Percentiles rank a stretch among this genome's conserved stretches.
Evolutionary conservation across 2,888 invertebrate genomes (phyloP).

Genomic region (Brachypalpus laphriformis): DNA sequence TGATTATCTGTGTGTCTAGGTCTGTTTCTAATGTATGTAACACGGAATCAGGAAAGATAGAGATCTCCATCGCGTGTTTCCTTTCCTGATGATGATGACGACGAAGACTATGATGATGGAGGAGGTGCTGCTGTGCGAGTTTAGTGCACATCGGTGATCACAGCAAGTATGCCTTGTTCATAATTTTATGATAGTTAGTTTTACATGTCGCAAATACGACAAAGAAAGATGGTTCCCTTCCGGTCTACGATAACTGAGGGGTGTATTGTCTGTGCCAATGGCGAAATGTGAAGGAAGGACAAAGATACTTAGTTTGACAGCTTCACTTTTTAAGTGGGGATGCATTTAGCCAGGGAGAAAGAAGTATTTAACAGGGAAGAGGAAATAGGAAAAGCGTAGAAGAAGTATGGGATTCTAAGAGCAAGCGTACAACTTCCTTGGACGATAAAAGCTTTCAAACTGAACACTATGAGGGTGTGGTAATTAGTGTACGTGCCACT

Average conservation of each 20-base stretch:
- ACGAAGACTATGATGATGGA: slow-evolving; percentile 56
- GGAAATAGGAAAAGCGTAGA: background rate
- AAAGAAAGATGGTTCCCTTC: slow-evolving; percentile 56
- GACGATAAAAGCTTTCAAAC: background rate
- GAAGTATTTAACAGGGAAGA: slow-evolving; percentile 13
- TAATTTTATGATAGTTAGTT: slow-evolving; percentile 70
- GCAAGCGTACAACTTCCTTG: background rate
- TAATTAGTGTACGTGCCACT: background rate
- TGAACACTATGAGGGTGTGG: background rate
- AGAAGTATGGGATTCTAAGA: background rate
- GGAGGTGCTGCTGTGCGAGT: slow-evolving; percentile 56
- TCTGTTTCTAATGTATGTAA: slow-evolving; percentile 37
- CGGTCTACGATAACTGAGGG: slow-evolving; percentile 42
- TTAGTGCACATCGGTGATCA: slow-evolving; percentile 63
- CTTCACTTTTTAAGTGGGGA: slow-evolving; percentile 14
- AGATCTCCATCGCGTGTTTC: slow-evolving; percentile 62
- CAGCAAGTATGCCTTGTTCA: slow-evolving; percentile 65
- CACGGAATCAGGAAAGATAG: slow-evolving; percentile 47
- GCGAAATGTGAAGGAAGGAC: slow-evolving; percentile 25
- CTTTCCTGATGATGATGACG: background rate
- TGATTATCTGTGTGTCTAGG: slow-evolving; percentile 46
- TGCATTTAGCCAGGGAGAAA: background rate
- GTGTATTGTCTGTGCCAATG: slow-evolving; percentile 11
- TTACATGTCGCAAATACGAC: slow-evolving; percentile 41
- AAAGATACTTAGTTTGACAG: slow-evolving; percentile 38